phyloP scores from a whole-genome alignment of 2,888 invertebrate genomes.

The Globia sparganii region DNA sequence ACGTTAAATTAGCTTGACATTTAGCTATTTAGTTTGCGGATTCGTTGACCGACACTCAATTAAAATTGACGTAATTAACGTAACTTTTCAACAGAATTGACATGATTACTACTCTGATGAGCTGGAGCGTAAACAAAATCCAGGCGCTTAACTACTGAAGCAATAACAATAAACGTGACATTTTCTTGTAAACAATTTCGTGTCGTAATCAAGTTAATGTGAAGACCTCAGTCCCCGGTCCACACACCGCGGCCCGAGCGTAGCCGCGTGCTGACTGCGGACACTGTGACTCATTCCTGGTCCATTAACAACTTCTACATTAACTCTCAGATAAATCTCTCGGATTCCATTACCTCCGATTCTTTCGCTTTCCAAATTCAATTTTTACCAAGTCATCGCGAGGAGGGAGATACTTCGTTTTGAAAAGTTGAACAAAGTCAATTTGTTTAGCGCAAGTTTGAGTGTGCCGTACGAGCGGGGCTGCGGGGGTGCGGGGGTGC shows the following conservation, averaged over 20 bases:
- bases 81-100: conserved; percentile 13
- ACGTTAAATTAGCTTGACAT: conserved; percentile 7
- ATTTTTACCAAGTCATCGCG: conserved; percentile 55
- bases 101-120: neutral
- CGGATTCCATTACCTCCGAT: conserved; percentile 52
- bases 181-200: neutral
- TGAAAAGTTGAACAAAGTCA: conserved; percentile 56
- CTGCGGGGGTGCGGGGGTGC: neutral
- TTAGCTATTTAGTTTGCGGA: conserved; percentile 14
- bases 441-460: conserved; percentile 57
- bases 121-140: conserved; percentile 4
- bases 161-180: neutral
- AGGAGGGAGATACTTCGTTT: conserved; percentile 47
- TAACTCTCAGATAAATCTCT: conserved; percentile 39
- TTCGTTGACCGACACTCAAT: conserved; percentile 13
- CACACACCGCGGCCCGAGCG: neutral
- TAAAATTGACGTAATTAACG: conserved; percentile 23
- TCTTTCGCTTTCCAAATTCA: conserved; percentile 45
- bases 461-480: conserved; percentile 3
- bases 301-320: conserved; percentile 44
- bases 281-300: neutral
- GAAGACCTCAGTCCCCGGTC: too few species aligned
- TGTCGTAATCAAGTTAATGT: neutral
- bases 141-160: neutral
- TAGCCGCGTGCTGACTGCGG: neutral